Base-by-base conservation (phyloP, 2,797 vertebrate genomes). In the Intellagama lesueurii region DNA sequence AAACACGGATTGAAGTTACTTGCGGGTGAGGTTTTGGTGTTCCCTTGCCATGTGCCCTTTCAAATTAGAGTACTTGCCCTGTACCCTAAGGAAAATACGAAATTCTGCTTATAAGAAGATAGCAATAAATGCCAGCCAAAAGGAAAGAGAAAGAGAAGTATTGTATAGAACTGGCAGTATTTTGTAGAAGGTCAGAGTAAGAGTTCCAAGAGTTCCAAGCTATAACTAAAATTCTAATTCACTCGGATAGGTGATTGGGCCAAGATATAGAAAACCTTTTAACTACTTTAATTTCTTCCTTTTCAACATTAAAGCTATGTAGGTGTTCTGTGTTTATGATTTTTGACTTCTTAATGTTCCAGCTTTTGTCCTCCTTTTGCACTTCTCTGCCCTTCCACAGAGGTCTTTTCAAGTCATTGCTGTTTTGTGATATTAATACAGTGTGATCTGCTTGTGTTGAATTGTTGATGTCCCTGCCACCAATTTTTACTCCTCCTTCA, bases 21-120 rank as follows among this genome's bases (percentile, higher is more conserved):
- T 81, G 90, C 81, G 86, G 32, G 0, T 90, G 32, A 76, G 72
- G 64, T 30, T 86, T 86, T 3, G 0, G 81, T 91, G 90, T 87
- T 85, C 69, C 64, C 40, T 90, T 91, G 35, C 72, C 17, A 30
- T 70, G 4, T 24, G 22, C 35, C 75, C 75, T 78, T 77, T 91
- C 84, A 75, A 91, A 94, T 90, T 91, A 87, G 88, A 89, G 35
- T 52, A 32, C 8, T 81, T 90, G 26, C 90, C 22, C 1, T 14
- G 86, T 85, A 56, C 52, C 35, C 60, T 81, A 75, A 88, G 28
- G 73, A 73, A 86, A 49, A n/a, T 88, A 6, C 32, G 80, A 22
- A 88, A 60, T 44, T 81, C 40, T 90, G 68, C 76, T 40, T 0
- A 0, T 85, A 87, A 75, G 68, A 4, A 64, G 49, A 68, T 26